Base-by-base conservation (phyloP, 2,797 vertebrate genomes). In the Chelonia mydas region DNA sequence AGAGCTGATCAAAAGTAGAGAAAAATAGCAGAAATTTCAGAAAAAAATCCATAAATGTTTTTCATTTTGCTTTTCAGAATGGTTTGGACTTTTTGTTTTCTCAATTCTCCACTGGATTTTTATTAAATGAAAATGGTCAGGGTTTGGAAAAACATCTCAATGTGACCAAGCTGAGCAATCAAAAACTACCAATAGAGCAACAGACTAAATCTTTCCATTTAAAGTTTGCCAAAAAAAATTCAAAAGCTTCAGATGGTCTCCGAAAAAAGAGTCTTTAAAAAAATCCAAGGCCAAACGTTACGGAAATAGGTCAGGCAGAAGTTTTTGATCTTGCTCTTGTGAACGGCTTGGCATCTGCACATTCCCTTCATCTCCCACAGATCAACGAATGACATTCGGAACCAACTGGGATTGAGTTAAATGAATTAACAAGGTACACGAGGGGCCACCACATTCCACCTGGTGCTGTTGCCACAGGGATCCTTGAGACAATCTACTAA, bases 1-100 rank as follows among this genome's bases (percentile, higher is more conserved):
- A 89, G 37, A 90, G 49, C 49, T 50, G 10, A n/a, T 76, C 45
- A 85, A 87, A 90, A 95, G 12, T 12, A 93, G 76, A 76, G n/a
- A 28, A 11, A 76, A 57, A 21, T n/a, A 86, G 28, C 12, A 50
- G 65, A 65, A 89, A 68, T 68, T 68, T 68, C n/a, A 85, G 55
- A 77, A 79, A 90, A 57, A 28, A 3, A 5, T 10, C 21, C 57
- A 59, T 28, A 59, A 0, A 0, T 33, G 54, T 2, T 1, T 83
- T 88, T 2, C 88, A 51, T 87, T 88, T 61, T 89, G 25, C 33
- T 68, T n/a, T 68, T 68, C 61, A n/a, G 61, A 68, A 68, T 19
- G 16, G 33, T 15, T 37, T n/a, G 33, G 61, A n/a, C 59, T 33
- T 61, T 16, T 9, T 33, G 59, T 68, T 68, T 37, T 68, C 61